Percentiles rank a stretch among this genome's conserved stretches.
These are phyloP conservation scores for Syngnathus rostellatus DNA, from an alignment of 2,797 vertebrate genomes.

Conservation along the genomic window DNA sequence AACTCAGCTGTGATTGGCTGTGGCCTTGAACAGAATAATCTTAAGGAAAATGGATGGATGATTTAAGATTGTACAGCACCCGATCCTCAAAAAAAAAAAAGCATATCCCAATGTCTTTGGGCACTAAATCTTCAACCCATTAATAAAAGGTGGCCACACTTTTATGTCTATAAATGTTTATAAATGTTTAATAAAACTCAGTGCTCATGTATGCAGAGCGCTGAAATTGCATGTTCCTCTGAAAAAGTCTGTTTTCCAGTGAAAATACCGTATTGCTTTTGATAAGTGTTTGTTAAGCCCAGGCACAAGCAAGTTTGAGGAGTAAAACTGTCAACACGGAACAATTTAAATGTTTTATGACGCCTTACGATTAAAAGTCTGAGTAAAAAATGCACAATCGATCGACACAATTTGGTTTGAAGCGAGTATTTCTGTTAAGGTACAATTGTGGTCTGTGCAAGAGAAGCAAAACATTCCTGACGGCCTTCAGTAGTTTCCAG, in stretches of 20 bases:
- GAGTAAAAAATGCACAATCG: not conserved
- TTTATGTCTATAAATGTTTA: not conserved
- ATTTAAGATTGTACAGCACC: not conserved
- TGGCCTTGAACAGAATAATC: not conserved
- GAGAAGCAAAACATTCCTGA: not conserved
- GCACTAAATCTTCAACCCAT: not conserved
- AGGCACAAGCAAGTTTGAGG: not conserved
- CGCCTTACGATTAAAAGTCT: not conserved
- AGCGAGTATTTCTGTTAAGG: not conserved
- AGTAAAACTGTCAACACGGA: not conserved
- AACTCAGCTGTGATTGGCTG: not conserved
- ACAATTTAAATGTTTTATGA: constrained; percentile 1
- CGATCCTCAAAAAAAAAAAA: not conserved
- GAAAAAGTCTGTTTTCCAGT: not conserved
- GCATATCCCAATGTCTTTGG: not conserved
- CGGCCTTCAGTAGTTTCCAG: not conserved
- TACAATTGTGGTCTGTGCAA: constrained; percentile 1
- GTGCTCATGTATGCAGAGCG: not conserved
- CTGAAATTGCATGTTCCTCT: not conserved
- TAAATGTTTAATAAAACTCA: not conserved
- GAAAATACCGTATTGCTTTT: not conserved
- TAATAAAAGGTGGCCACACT: not conserved
- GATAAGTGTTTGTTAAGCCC: not conserved
- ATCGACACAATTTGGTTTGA: not conserved
- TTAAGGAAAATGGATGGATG: not conserved